Evolutionary conservation across 1,140 invertebrate genomes (phyloP).

Genomic region (Agraylea sexmaculata): DNA sequence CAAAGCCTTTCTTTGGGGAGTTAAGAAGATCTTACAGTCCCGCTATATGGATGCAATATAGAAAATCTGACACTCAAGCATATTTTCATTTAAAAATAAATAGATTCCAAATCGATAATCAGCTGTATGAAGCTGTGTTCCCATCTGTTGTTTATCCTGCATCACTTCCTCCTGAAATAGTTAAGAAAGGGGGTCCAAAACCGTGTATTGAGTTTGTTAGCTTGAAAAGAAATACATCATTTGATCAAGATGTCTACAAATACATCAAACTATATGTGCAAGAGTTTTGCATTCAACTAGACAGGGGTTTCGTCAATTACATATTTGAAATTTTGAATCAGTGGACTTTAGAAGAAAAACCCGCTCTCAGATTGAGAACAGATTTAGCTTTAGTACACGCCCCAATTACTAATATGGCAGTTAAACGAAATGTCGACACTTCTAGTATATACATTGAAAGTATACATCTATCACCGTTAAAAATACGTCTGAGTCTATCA

Average conservation of each 20-base stretch:
- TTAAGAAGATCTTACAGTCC: constrained; percentile 60
- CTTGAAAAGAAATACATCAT: constrained; percentile 46
- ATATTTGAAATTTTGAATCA: constrained; percentile 47
- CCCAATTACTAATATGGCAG: constrained; percentile 38
- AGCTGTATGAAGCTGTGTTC: constrained; percentile 62
- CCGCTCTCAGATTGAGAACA: constrained; percentile 39
- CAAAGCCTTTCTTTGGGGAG: constrained; percentile 74
- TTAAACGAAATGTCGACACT: constrained; percentile 29
- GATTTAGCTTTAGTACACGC: constrained; percentile 47
- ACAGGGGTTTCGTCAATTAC: constrained; percentile 57
- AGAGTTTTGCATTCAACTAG: constrained; percentile 62
- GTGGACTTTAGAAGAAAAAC: constrained; percentile 42
- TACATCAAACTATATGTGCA: constrained; percentile 58
- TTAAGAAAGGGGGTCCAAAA: constrained; percentile 37
- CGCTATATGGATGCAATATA: constrained; percentile 61
- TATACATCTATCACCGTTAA: constrained; percentile 56
- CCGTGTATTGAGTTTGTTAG: constrained; percentile 58
- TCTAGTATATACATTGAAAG: constrained; percentile 46
- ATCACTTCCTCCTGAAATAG: constrained; percentile 25
- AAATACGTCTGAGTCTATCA: constrained; percentile 55
- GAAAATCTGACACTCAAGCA: constrained; percentile 55
- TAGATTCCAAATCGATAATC: constrained; percentile 64
- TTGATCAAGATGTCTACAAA: constrained; percentile 49
- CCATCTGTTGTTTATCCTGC: constrained; percentile 61
- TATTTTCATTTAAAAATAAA: constrained; percentile 61